Conservation (phyloP, 2,113 vertebrate genomes). For the Tautogolabrus adspersus region DNA sequence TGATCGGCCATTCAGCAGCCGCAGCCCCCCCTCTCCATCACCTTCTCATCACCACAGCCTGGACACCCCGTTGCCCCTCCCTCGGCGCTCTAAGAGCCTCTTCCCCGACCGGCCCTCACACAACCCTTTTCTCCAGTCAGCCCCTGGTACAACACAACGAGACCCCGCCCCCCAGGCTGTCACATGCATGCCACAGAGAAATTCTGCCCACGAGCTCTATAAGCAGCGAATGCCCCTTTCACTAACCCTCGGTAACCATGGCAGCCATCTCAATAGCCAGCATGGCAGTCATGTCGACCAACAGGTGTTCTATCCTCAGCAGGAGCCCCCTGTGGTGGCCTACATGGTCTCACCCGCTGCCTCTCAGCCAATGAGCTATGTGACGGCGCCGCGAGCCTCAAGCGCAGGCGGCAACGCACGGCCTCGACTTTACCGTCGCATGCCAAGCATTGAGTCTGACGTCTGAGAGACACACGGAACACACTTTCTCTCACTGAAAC, state of each 20-base stretch:
- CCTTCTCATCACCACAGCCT: slow-evolving; percentile 89
- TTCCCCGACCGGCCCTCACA: slow-evolving; percentile 91
- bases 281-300: slow-evolving; percentile 73
- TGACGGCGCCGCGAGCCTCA: slow-evolving; percentile 90
- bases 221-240: slow-evolving; percentile 92
- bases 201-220: slow-evolving; percentile 91
- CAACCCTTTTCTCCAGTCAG: slow-evolving; percentile 93
- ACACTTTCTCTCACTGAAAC: slow-evolving; percentile 54
- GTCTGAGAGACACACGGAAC: slow-evolving; percentile 84
- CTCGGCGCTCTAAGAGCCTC: slow-evolving; percentile 92
- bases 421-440: slow-evolving; percentile 95
- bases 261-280: slow-evolving; percentile 82
- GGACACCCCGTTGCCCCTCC: slow-evolving; percentile 82
- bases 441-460: slow-evolving; percentile 99
- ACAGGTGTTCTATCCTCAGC: slow-evolving; percentile 88
- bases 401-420: slow-evolving; percentile 92
- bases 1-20: slow-evolving; percentile 91
- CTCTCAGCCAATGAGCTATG: slow-evolving; percentile 92
- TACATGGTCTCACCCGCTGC: slow-evolving; percentile 92
- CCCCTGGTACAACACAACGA: slow-evolving; percentile 71
- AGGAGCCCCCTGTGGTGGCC: slow-evolving; percentile 89
- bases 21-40: slow-evolving; percentile 78
- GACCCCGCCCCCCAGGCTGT: slow-evolving; percentile 82
- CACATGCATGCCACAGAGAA: slow-evolving; percentile 89
- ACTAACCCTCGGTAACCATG: slow-evolving; percentile 86